phyloP scores from a whole-genome alignment of 1,140 invertebrate genomes.

The Sinonovacula constricta region DNA sequence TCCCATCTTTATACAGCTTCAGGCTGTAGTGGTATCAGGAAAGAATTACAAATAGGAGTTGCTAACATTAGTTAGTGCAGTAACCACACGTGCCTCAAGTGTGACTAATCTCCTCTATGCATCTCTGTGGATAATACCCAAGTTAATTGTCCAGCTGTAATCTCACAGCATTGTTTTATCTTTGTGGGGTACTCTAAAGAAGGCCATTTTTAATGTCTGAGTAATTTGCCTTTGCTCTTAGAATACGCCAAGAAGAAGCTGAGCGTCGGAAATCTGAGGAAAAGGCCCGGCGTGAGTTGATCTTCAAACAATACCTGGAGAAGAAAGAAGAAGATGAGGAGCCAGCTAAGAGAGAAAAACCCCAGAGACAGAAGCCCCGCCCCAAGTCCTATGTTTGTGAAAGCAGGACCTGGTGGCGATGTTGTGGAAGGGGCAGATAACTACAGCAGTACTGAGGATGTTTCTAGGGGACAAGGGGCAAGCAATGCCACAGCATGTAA shows the following conservation, averaged over 20 bases:
- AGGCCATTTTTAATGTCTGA: too few species aligned
- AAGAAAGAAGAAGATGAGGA: constrained; percentile 90
- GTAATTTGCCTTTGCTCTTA: too few species aligned
- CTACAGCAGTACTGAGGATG: constrained; percentile 22
- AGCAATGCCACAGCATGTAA: constrained; percentile 29
- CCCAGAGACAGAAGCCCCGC: constrained; percentile 46
- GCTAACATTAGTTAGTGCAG: too few species aligned
- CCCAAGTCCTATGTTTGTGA: constrained; percentile 68
- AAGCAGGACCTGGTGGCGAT: constrained; percentile 28
- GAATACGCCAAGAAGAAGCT: constrained; percentile 90
- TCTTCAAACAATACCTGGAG: constrained; percentile 95
- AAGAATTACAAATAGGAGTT: too few species aligned
- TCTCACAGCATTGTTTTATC: too few species aligned
- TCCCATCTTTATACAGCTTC: too few species aligned
- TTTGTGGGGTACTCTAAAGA: too few species aligned
- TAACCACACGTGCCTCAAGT: too few species aligned
- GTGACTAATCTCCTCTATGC: too few species aligned
- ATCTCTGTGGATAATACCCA: too few species aligned
- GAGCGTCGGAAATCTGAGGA: constrained; percentile 94
- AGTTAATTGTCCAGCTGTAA: too few species aligned
- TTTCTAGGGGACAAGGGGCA: background rate
- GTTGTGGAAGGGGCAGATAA: constrained; percentile 16
- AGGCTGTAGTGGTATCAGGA: too few species aligned
- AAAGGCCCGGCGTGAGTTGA: constrained; percentile 88
- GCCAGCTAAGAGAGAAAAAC: background rate